These are phyloP conservation scores for Venturia canescens DNA, from an alignment of 1,140 invertebrate genomes.

Conservation along the genomic window DNA sequence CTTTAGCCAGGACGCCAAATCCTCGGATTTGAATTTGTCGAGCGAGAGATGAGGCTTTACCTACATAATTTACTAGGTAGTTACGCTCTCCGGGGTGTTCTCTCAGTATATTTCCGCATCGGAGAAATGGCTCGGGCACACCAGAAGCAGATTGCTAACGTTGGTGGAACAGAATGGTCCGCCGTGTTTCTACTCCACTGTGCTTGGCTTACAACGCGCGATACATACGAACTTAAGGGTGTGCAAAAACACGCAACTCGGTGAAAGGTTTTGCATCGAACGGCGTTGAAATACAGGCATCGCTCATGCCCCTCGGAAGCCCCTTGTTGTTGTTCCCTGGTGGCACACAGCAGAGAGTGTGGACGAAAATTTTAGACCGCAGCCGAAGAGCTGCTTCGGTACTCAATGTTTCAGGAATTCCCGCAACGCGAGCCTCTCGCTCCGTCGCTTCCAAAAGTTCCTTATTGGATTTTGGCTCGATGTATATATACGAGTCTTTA, in stretches of 20 bases:
- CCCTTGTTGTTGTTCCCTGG: slow-evolving; percentile 17
- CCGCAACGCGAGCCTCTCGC: neutral
- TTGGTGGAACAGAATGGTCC: slow-evolving; percentile 8
- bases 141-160: slow-evolving; percentile 2
- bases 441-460: neutral
- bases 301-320: slow-evolving; percentile 4
- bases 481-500: slow-evolving; percentile 19
- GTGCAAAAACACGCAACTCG: neutral
- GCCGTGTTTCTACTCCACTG: neutral
- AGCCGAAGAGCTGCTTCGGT: slow-evolving; percentile 22
- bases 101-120: neutral
- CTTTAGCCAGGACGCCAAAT: slow-evolving; percentile 56
- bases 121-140: slow-evolving; percentile 9
- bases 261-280: slow-evolving; percentile 46
- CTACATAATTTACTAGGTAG: slow-evolving; percentile 55
- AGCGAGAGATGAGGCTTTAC: slow-evolving; percentile 57
- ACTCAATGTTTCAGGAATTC: slow-evolving; percentile 24
- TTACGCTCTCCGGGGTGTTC: slow-evolving; percentile 14
- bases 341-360: slow-evolving; percentile 22
- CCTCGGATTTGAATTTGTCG: slow-evolving; percentile 65
- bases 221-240: neutral
- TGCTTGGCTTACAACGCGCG: neutral
- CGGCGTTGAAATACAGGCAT: slow-evolving; percentile 27
- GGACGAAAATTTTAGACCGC: slow-evolving; percentile 26
- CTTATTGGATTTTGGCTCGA: neutral